These are phyloP conservation scores for Eupithecia centaureata DNA, from an alignment of 2,888 invertebrate species.

Conservation along the genomic window DNA sequence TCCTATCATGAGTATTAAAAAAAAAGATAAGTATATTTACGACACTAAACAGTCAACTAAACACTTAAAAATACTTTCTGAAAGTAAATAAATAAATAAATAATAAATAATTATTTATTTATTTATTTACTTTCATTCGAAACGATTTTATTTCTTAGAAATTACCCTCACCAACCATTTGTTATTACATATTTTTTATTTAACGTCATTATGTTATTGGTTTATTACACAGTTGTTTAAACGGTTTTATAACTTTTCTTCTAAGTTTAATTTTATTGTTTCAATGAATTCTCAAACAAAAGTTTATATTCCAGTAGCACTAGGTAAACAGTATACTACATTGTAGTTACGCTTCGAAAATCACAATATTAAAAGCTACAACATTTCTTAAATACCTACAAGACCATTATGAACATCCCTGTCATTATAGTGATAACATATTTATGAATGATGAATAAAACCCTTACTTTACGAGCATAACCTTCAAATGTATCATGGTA, in stretches of 20 bases:
- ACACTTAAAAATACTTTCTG: too few relatives aligned
- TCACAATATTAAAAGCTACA: slow-evolving; percentile 18
- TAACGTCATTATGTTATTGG: not conserved
- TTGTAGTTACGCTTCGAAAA: slow-evolving; percentile 9
- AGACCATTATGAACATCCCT: slow-evolving; percentile 30
- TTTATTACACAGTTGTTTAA: too few relatives aligned
- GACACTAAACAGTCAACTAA: too few relatives aligned
- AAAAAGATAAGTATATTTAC: too few relatives aligned
- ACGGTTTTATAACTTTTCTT: too few relatives aligned
- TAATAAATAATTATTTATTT: too few relatives aligned
- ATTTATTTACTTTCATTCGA: too few relatives aligned
- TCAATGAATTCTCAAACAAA: not conserved
- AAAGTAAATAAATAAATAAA: too few relatives aligned
- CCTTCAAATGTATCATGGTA: slow-evolving; percentile 54
- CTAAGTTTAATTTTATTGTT: not conserved
- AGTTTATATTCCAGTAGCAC: not conserved
- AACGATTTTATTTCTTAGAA: too few relatives aligned
- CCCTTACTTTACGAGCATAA: slow-evolving; percentile 47
- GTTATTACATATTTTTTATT: not conserved
- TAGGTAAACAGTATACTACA: too few relatives aligned
- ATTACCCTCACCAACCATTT: too few relatives aligned
- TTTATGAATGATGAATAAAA: slow-evolving; percentile 56
- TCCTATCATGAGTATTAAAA: too few relatives aligned
- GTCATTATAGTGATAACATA: slow-evolving; percentile 43
- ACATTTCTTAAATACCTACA: slow-evolving; percentile 32